phyloP scores from a whole-genome alignment of 2,113 vertebrate genomes.

The Gobio gobio region DNA sequence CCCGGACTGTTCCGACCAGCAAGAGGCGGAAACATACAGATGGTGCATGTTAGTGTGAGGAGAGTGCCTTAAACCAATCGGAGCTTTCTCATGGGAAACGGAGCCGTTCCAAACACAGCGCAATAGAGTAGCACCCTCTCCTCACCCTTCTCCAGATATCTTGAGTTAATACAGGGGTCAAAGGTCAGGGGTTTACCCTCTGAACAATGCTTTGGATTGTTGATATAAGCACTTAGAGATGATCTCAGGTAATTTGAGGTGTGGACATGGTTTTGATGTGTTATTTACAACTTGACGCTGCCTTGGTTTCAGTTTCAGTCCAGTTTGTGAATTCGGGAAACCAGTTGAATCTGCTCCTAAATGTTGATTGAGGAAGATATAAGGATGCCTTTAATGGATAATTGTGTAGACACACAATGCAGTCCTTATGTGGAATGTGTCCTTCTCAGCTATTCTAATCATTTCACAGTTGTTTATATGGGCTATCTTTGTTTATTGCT shows the following conservation, averaged over 20 bases:
- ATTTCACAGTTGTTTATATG: constrained; percentile 56
- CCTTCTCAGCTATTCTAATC: constrained; percentile 59
- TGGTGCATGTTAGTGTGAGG: constrained; percentile 73
- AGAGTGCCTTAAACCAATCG: constrained; percentile 66
- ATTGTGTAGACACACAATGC: constrained; percentile 23
- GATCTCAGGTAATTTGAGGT: constrained; percentile 49
- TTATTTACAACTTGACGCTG: background rate
- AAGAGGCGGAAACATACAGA: constrained; percentile 79
- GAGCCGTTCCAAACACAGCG: constrained; percentile 46
- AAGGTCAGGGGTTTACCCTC: constrained; percentile 58
- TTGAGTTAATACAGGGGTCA: constrained; percentile 60
- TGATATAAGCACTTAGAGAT: constrained; percentile 54
- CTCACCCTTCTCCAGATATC: constrained; percentile 40
- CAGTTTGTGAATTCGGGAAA: background rate
- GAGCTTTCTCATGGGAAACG: constrained; percentile 81
- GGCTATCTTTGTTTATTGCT: constrained; percentile 56
- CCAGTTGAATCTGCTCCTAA: background rate
- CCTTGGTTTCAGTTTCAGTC: background rate
- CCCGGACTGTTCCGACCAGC: constrained; percentile 63
- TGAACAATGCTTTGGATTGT: constrained; percentile 63
- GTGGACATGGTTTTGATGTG: constrained; percentile 48
- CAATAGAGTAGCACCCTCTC: constrained; percentile 43
- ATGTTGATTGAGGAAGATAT: background rate
- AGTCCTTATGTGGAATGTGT: constrained; percentile 53
- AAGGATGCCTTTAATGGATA: background rate